Evolutionary conservation across 2,888 invertebrate species (phyloP).

Genomic region (Drosophila fungiperda): DNA sequence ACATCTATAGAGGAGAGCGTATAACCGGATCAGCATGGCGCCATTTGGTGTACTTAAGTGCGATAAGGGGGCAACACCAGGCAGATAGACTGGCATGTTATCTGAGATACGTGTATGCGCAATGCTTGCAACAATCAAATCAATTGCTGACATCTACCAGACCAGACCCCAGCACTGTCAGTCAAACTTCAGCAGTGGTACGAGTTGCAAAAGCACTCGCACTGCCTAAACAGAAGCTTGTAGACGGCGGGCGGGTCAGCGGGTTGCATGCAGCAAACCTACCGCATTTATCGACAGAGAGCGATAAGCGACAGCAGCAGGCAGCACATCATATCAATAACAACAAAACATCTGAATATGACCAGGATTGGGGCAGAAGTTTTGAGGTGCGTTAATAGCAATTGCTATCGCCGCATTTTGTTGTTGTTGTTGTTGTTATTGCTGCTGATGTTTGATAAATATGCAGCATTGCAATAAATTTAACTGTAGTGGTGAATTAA

Average conservation of each 20-base stretch:
- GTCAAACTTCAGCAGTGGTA: conserved; percentile 32
- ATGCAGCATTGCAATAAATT: conserved; percentile 79
- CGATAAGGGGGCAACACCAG: background rate
- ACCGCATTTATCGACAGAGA: conserved; percentile 30
- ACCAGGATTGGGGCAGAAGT: conserved; percentile 3
- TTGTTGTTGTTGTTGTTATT: conserved; percentile 33
- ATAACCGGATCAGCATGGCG: conserved; percentile 1
- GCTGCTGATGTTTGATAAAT: conserved; percentile 66
- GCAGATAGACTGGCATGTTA: conserved; percentile 15
- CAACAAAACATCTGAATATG: conserved; percentile 22
- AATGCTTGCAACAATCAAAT: conserved; percentile 58
- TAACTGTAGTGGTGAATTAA: conserved; percentile 77
- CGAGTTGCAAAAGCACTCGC: conserved; percentile 16
- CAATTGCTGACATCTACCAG: conserved; percentile 50
- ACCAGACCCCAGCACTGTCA: conserved; percentile 19
- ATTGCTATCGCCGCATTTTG: conserved; percentile 58
- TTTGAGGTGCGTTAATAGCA: conserved; percentile 45
- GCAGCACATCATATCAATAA: conserved; percentile 13
- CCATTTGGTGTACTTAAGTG: conserved; percentile 8
- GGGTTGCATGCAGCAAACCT: conserved; percentile 3
- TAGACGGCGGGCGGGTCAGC: background rate
- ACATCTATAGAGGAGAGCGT: conserved; percentile 18
- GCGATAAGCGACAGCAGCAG: conserved; percentile 61
- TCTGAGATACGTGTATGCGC: conserved; percentile 29
- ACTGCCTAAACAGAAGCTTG: conserved; percentile 11